A percentile compares a stretch with the other conserved stretches of the same genome.
Evolutionary conservation across 2,888 invertebrate genomes (phyloP).

Genomic region (Diaprepes abbreviatus): DNA sequence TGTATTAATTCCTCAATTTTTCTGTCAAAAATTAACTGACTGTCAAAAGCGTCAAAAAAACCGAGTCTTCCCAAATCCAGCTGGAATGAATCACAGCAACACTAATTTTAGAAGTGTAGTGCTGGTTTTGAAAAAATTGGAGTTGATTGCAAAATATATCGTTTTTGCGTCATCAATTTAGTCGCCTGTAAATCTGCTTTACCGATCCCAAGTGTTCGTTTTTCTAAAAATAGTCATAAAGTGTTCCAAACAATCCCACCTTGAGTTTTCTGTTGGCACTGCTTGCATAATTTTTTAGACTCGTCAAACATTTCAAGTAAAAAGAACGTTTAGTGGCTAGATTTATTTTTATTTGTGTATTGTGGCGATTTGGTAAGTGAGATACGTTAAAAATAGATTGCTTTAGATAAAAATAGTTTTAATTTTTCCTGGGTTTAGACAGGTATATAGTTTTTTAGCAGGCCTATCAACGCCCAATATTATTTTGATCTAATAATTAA

Average conservation of each 20-base stretch:
- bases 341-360: conserved; percentile 46
- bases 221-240: conserved; percentile 28
- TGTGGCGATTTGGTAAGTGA: conserved; percentile 51
- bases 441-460: conserved; percentile 1
- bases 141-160: conserved; percentile 20
- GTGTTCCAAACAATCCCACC: conserved; percentile 35
- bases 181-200: conserved; percentile 4
- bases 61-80: conserved; percentile 26
- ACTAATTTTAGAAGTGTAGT: conserved; percentile 29
- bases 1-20: neutral
- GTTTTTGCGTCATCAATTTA: conserved; percentile 30
- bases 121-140: conserved; percentile 25
- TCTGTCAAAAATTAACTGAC: conserved; percentile 14
- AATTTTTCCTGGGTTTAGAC: conserved; percentile 23
- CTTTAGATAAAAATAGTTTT: conserved; percentile 48
- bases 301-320: conserved; percentile 34
- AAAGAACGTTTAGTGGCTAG: conserved; percentile 26
- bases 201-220: conserved; percentile 7
- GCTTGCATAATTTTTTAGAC: conserved; percentile 44
- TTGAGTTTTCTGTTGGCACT: conserved; percentile 43
- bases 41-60: conserved; percentile 24
- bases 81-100: conserved; percentile 42
- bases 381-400: conserved; percentile 50
- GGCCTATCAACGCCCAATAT: conserved; percentile 14
- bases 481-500: neutral